Evolutionary conservation across 2,113 vertebrate species (phyloP).

Genomic region (Jacana jacana): DNA sequence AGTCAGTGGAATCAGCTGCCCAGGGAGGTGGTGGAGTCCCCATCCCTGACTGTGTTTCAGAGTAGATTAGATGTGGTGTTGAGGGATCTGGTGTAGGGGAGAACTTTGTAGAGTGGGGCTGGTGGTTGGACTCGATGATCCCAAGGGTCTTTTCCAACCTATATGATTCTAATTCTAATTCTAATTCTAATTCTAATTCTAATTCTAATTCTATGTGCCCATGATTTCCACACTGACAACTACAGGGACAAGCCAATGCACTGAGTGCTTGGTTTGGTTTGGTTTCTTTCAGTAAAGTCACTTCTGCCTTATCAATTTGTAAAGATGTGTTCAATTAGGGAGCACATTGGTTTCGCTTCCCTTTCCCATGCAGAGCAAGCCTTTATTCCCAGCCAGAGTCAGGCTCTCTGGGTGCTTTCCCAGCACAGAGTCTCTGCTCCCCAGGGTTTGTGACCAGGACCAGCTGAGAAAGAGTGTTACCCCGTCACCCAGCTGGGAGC

Average conservation of each 20-base stretch:
- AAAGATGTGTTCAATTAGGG: background rate
- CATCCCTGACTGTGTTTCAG: no score
- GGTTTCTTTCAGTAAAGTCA: background rate
- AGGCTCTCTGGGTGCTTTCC: background rate
- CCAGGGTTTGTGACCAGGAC: background rate
- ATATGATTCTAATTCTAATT: no score
- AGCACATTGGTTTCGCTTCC: background rate
- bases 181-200: no score
- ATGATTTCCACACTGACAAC: background rate
- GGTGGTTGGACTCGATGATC: no score
- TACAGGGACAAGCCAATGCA: background rate
- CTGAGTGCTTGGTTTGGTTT: rapidly evolving
- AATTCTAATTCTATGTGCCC: no score
- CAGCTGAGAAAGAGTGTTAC: background rate
- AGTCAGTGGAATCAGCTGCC: no score
- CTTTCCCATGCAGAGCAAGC: background rate
- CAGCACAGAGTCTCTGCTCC: background rate
- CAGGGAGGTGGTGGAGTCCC: no score
- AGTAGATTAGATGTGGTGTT: no score
- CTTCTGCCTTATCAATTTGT: background rate
- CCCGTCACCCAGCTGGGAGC: background rate
- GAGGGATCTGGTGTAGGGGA: no score
- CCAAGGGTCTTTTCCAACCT: no score
- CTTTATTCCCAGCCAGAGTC: background rate
- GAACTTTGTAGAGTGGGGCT: no score